These are phyloP conservation scores for Lepidurus packardi DNA, from an alignment of 1,140 invertebrate genomes.

Conservation along the genomic window DNA sequence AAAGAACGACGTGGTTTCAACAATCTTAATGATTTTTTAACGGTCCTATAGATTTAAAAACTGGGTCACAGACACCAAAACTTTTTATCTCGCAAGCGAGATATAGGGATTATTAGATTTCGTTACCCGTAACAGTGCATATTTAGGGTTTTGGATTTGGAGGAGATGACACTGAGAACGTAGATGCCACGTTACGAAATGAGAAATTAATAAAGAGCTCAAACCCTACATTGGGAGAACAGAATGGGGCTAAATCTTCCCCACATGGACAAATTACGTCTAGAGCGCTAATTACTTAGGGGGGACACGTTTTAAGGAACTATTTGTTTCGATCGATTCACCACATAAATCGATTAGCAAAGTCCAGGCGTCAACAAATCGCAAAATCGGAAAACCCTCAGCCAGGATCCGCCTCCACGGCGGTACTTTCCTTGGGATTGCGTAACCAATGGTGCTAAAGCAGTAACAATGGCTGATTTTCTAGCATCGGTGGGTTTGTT, in stretches of 20 bases:
- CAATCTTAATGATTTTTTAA: too few species aligned
- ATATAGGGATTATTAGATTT: neutral
- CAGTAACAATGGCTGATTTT: neutral
- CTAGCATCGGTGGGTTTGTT: neutral
- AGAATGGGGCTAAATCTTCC: neutral
- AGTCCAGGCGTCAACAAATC: neutral
- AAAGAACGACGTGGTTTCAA: too few species aligned
- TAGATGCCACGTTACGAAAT: neutral
- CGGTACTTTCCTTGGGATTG: neutral
- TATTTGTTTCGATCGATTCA: neutral
- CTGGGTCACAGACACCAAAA: too few species aligned
- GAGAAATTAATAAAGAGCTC: neutral
- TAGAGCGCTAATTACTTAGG: too few species aligned
- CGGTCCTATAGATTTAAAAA: too few species aligned
- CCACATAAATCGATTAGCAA: neutral
- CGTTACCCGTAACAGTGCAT: slow-evolving; percentile 7
- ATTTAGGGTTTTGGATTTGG: neutral
- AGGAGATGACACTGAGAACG: too few species aligned
- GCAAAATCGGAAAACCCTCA: neutral
- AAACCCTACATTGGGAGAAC: neutral
- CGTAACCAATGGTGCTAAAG: neutral
- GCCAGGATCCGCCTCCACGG: neutral
- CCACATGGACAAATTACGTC: too few species aligned
- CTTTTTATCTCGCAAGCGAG: too few species aligned
- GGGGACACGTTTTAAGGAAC: neutral